Conservation (phyloP, 2,113 vertebrate genomes). For the Ginglymostoma cirratum region DNA sequence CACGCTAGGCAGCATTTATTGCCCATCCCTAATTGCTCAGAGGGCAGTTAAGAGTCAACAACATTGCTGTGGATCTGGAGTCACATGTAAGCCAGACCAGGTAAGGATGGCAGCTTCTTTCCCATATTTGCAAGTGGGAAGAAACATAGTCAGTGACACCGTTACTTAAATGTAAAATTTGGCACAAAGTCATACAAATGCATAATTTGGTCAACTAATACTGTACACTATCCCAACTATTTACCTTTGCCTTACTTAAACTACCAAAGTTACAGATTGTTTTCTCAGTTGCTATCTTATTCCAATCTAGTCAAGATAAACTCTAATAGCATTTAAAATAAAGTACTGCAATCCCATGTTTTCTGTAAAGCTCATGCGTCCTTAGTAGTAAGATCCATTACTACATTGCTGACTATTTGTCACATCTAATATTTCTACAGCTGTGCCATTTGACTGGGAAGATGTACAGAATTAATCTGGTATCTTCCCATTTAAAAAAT, state of each 20-base stretch:
- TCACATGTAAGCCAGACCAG: no score
- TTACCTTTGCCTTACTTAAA: background rate
- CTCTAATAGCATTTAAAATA: background rate
- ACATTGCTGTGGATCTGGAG: no score
- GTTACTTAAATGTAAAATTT: background rate
- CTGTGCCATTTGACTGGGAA: background rate
- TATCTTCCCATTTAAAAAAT: background rate
- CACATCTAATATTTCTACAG: background rate
- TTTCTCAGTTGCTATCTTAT: background rate
- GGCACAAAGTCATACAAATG: background rate
- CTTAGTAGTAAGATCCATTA: background rate
- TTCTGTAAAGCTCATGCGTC: background rate
- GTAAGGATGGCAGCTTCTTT: no score
- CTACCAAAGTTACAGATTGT: background rate
- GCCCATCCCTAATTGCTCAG: no score
- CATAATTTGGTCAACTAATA: background rate
- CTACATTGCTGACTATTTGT: background rate
- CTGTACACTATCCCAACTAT: background rate
- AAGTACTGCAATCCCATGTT: background rate
- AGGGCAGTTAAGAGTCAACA: no score
- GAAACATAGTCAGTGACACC: background rate
- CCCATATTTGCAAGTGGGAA: background rate
- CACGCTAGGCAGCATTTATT: no score
- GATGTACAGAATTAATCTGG: background rate
- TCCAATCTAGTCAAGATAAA: background rate